These are phyloP conservation scores for Penelope pileata DNA, from an alignment of 2,113 vertebrate genomes.

Conservation along the genomic window DNA sequence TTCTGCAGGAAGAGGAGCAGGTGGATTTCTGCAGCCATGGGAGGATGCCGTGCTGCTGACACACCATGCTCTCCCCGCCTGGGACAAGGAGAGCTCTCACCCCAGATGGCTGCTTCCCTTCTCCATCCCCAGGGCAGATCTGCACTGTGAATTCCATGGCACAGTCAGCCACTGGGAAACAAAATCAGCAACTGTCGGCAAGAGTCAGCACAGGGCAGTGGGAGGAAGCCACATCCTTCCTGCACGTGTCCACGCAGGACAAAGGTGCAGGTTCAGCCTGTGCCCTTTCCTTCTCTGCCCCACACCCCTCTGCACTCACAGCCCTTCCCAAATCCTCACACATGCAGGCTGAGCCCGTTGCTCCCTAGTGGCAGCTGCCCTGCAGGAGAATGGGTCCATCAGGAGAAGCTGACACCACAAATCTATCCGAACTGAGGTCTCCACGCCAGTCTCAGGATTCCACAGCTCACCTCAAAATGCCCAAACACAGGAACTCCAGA, in stretches of 20 bases:
- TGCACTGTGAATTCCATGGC: not conserved
- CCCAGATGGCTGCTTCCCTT: not conserved
- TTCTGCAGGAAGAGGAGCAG: not conserved
- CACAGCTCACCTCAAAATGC: not conserved
- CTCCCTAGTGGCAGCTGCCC: not conserved
- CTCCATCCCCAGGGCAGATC: not conserved
- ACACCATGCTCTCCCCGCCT: not conserved
- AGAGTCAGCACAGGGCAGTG: not conserved
- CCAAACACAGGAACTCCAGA: not conserved
- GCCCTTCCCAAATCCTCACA: not conserved
- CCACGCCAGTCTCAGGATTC: not conserved
- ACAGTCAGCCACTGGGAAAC: not conserved
- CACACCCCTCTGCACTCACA: not conserved
- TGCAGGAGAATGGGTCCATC: not conserved
- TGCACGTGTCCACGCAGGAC: accelerated
- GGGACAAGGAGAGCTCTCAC: not conserved
- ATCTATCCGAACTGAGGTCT: not conserved
- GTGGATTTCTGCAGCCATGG: not conserved
- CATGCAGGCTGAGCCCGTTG: not conserved
- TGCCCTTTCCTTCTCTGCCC: not conserved
- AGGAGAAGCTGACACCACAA: not conserved
- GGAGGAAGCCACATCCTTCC: not conserved
- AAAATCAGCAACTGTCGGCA: not conserved
- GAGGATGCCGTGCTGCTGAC: accelerated
- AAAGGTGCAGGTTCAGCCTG: not conserved